phyloP scores from a whole-genome alignment of 2,113 vertebrate species.

The Mobula birostris region DNA sequence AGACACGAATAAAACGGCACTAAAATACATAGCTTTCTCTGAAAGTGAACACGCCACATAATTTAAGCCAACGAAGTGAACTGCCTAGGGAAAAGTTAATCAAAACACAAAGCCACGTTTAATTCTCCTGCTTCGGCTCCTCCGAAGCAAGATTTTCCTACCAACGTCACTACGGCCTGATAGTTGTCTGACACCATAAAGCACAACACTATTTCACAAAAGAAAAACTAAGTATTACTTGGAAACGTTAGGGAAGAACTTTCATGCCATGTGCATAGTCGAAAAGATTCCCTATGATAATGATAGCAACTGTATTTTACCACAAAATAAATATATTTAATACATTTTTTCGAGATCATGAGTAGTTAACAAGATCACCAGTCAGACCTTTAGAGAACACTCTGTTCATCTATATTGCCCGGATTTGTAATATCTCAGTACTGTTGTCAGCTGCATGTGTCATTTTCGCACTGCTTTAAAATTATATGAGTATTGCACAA shows the following conservation, averaged over 20 bases:
- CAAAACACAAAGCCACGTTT: neutral
- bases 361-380: neutral
- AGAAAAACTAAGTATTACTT: neutral
- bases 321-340: neutral
- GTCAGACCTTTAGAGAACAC: neutral
- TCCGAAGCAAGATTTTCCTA: neutral
- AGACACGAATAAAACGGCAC: neutral
- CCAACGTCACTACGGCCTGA: neutral
- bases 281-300: neutral
- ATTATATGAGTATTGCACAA: neutral
- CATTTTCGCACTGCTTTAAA: neutral
- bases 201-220: too few relatives aligned
- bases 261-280: neutral
- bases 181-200: neutral
- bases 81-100: neutral
- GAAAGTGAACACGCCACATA: neutral
- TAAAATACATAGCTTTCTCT: neutral
- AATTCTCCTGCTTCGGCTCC: neutral
- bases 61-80: neutral
- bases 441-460: neutral
- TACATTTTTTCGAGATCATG: neutral
- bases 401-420: neutral
- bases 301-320: neutral
- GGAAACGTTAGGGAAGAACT: neutral
- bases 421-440: neutral